These are phyloP conservation scores for Chaetodon trifasciatus DNA, from an alignment of 2,797 vertebrate genomes.

Conservation along the genomic window DNA sequence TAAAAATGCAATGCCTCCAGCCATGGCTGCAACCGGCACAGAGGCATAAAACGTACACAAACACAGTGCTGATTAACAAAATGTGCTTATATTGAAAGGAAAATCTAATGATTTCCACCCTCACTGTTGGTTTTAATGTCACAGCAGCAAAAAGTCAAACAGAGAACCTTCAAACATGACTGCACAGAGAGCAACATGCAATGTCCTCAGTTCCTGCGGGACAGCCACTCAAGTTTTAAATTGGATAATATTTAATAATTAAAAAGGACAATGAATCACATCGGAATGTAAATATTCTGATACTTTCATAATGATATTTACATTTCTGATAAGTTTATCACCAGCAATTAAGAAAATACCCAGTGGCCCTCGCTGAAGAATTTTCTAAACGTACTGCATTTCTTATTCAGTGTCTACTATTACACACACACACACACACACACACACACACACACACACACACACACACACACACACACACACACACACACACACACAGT, in stretches of 20 bases:
- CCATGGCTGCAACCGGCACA: no score
- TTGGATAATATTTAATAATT: background rate
- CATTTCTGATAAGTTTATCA: background rate
- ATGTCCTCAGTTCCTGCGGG: no score
- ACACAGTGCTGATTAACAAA: background rate
- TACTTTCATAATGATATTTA: background rate
- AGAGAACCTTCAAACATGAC: background rate
- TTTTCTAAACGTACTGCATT: background rate
- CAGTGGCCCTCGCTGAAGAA: background rate
- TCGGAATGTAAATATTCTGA: background rate
- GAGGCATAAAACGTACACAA: background rate
- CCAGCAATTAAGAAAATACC: background rate
- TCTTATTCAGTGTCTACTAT: background rate
- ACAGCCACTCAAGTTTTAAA: background rate
- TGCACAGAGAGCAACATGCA: no score
- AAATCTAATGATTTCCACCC: background rate
- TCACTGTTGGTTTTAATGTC: background rate
- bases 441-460: background rate
- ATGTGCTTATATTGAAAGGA: background rate
- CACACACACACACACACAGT: background rate
- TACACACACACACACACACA: background rate
- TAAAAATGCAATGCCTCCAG: no score
- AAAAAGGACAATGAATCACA: background rate
- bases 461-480: slow-evolving; percentile 11
- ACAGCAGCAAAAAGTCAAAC: background rate